phyloP scores from a whole-genome alignment of 2,888 invertebrate species.

The Hyles lineata region DNA sequence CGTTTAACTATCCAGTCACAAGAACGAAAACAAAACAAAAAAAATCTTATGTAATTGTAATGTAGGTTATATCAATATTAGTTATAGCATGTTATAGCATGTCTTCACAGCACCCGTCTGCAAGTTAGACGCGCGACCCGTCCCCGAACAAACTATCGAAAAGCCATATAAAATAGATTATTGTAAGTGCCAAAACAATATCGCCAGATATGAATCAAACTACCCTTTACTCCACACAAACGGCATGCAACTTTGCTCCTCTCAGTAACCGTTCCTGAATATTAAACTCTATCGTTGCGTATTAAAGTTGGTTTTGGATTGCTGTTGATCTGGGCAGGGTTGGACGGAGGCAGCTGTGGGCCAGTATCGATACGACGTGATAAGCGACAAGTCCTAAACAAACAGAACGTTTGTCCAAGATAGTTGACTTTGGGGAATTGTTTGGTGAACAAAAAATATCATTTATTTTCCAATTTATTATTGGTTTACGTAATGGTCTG shows the following conservation, averaged over 20 bases:
- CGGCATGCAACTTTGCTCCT: slow-evolving; percentile 44
- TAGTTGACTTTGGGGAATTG: slow-evolving; percentile 1
- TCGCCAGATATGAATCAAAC: slow-evolving; percentile 58
- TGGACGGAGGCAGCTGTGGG: not conserved
- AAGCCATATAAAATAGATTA: slow-evolving; percentile 33
- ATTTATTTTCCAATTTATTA: not conserved
- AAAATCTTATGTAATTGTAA: not conserved
- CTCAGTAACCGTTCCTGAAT: not conserved
- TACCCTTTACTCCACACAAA: slow-evolving; percentile 47
- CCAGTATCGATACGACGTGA: slow-evolving; percentile 11
- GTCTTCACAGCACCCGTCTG: not conserved
- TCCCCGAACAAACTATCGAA: not conserved
- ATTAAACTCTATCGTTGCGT: not conserved
- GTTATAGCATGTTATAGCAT: not conserved
- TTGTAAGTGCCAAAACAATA: slow-evolving; percentile 51
- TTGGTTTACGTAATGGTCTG: not conserved
- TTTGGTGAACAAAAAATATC: not conserved
- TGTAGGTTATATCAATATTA: not conserved
- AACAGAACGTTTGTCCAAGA: slow-evolving; percentile 4
- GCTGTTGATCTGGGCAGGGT: not conserved
- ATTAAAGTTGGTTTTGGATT: slow-evolving; percentile 9
- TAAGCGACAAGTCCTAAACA: slow-evolving; percentile 17
- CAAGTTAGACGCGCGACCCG: not conserved
- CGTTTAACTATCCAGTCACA: no score
- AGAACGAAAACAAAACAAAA: no score